Evolutionary conservation across 2,888 invertebrate species (phyloP), one percentile per base, ranked within the genome.

Genomic region (Dendrolimus houi): DNA sequence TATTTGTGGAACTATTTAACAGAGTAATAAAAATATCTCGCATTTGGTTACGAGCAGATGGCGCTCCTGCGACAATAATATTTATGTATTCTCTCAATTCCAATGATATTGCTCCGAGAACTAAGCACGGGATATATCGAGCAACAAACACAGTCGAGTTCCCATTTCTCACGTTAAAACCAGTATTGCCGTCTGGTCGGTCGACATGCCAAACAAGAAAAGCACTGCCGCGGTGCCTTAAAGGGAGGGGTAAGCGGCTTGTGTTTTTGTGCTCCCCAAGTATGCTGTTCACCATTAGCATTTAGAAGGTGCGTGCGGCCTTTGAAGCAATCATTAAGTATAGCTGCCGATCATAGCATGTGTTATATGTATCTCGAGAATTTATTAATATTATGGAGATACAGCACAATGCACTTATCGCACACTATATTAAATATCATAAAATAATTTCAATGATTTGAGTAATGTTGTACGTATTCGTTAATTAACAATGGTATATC

Each of bases 161-260:
- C 78, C 74, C 84, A 82, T 85, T 87, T 87, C 87, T 87, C 88
- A 87, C 83, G 81, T 78, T 72, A 70, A 74, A 75, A 84, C 85
- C 81, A 80, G 83, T 83, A 80, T 71, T 66, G 64, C 64, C 63
- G 75, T 87, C 81, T 81, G 79, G 84, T 83, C 71, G 56, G 75
- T 70, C 80, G 71, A 74, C 85, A 87, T 87, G 74, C 87, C 87
- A 75, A 77, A 79, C 83, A 85, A 79, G 83, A 86, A 87, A 84
- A 83, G 83, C 81, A 76, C 75, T 75, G 77, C 78, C 68, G 72
- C 86, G 81, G 83, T 77, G 72, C 85, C 81, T 76, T 85, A 81
- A 81, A 83, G 79, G 83, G 80, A 72, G 79, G n/a, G n/a, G n/a
- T n/a, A 79, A 80, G 82, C 79, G 72, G 77, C 81, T 70, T 80